Evolutionary conservation across 2,113 vertebrate genomes (phyloP).

Genomic region (Merops nubicus): DNA sequence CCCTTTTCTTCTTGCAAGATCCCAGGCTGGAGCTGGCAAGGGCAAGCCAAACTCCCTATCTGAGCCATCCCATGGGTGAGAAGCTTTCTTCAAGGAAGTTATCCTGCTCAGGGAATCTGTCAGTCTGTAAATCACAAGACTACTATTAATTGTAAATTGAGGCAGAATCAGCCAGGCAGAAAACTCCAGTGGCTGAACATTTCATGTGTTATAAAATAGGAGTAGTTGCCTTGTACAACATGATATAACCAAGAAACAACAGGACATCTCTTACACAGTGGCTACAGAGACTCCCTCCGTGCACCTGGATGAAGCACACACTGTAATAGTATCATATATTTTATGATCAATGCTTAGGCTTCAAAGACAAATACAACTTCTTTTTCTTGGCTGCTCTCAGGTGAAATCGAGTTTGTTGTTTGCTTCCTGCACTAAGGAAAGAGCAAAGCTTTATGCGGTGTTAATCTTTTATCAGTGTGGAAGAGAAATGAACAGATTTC

Average conservation of each 20-base stretch:
- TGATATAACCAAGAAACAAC: background rate
- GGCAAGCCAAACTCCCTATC: background rate
- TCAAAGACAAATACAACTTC: background rate
- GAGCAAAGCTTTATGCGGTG: background rate
- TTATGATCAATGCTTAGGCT: slow-evolving; percentile 4
- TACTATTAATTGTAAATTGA: slow-evolving; percentile 29
- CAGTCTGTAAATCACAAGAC: slow-evolving; percentile 31
- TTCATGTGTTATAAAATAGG: background rate
- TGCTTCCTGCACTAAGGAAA: background rate
- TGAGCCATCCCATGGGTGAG: background rate
- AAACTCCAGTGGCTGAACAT: slow-evolving; percentile 3
- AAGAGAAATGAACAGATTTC: background rate
- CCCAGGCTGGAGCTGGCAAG: background rate
- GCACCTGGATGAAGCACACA: background rate
- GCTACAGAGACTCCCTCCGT: background rate
- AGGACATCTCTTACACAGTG: background rate
- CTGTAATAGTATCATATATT: background rate
- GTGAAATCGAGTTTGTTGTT: slow-evolving; percentile 33
- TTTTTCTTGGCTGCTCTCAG: background rate
- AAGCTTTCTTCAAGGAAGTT: slow-evolving; percentile 1
- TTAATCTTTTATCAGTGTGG: background rate
- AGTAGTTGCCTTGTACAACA: background rate
- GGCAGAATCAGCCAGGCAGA: slow-evolving; percentile 14
- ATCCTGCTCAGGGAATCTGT: background rate
- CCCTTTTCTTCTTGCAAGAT: background rate